These are phyloP conservation scores for Decapterus maruadsi DNA, from an alignment of 2,797 vertebrate species.

Conservation along the genomic window DNA sequence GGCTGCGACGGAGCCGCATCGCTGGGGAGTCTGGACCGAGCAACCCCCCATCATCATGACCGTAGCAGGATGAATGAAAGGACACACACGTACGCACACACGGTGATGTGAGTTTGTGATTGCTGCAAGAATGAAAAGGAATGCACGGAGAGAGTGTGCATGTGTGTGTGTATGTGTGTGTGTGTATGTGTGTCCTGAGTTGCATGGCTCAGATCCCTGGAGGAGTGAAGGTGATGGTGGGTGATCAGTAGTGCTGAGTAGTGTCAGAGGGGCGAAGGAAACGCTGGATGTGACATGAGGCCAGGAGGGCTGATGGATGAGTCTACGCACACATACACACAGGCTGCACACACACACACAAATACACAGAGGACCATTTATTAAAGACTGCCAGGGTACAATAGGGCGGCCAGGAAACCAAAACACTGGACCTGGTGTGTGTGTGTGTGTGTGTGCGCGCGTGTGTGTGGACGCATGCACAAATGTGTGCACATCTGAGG, in stretches of 20 bases:
- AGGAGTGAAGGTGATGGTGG: slow-evolving; percentile 76
- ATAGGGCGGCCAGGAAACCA: slow-evolving; percentile 82
- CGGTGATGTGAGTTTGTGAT: slow-evolving; percentile 25
- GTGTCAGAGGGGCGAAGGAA: slow-evolving; percentile 77
- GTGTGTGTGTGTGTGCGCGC: slow-evolving; percentile 29
- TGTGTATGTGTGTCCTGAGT: slow-evolving; percentile 28
- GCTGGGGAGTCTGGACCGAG: slow-evolving; percentile 60
- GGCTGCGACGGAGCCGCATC: slow-evolving; percentile 60
- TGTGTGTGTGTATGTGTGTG: too few relatives aligned
- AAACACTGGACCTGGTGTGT: slow-evolving; percentile 76
- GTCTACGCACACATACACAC: slow-evolving; percentile 63
- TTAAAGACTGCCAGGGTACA: slow-evolving; percentile 81
- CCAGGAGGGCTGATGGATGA: slow-evolving; percentile 76
- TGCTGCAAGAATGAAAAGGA: slow-evolving; percentile 17
- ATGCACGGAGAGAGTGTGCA: neutral
- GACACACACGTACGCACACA: slow-evolving; percentile 28
- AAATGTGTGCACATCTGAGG: slow-evolving; percentile 55
- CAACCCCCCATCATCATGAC: slow-evolving; percentile 60
- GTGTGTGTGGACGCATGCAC: slow-evolving; percentile 23
- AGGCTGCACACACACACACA: slow-evolving; percentile 54
- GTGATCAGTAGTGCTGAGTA: slow-evolving; percentile 82
- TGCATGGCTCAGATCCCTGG: slow-evolving; percentile 61
- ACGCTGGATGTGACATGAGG: slow-evolving; percentile 79
- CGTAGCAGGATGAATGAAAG: slow-evolving; percentile 49
- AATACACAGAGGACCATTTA: slow-evolving; percentile 83